Conservation (phyloP, 2,888 invertebrate genomes). For the Itoplectis maculator region DNA sequence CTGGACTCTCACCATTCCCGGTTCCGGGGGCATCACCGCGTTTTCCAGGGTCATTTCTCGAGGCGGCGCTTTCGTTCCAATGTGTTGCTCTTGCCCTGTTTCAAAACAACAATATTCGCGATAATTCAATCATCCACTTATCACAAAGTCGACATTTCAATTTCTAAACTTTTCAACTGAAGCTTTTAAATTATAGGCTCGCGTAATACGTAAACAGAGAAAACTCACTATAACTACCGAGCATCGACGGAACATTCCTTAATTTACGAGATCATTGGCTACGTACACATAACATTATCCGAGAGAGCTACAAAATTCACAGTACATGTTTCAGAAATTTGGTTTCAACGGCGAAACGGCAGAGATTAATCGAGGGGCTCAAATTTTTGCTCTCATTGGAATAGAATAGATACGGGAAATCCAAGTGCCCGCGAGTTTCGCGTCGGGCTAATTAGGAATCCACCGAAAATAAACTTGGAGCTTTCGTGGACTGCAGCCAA, state of each 20-base stretch:
- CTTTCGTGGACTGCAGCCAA: constrained; percentile 59
- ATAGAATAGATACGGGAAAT: constrained; percentile 19
- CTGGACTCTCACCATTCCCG: constrained; percentile 90
- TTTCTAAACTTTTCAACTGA: not conserved
- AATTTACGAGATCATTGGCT: constrained; percentile 62
- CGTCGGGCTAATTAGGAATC: constrained; percentile 56
- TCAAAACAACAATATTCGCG: not conserved
- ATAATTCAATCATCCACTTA: not conserved
- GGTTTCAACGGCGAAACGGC: not conserved
- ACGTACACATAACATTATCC: constrained; percentile 70
- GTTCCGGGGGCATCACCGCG: constrained; percentile 89
- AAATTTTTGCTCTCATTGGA: not conserved
- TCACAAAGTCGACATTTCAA: not conserved
- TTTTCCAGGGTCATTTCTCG: constrained; percentile 94
- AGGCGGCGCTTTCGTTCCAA: constrained; percentile 92
- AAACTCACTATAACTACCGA: constrained; percentile 49
- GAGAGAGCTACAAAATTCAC: constrained; percentile 66
- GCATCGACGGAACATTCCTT: constrained; percentile 50
- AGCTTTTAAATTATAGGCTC: not conserved
- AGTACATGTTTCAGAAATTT: constrained; percentile 50
- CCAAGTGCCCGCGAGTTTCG: not conserved
- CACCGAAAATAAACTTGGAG: constrained; percentile 56
- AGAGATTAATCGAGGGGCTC: not conserved
- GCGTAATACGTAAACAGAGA: constrained; percentile 7
- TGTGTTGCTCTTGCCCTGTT: constrained; percentile 87